Percentiles rank a stretch among this genome's conserved stretches.
Conservation (phyloP, 2,888 invertebrate genomes). For the Tetheella fluctuosa region DNA sequence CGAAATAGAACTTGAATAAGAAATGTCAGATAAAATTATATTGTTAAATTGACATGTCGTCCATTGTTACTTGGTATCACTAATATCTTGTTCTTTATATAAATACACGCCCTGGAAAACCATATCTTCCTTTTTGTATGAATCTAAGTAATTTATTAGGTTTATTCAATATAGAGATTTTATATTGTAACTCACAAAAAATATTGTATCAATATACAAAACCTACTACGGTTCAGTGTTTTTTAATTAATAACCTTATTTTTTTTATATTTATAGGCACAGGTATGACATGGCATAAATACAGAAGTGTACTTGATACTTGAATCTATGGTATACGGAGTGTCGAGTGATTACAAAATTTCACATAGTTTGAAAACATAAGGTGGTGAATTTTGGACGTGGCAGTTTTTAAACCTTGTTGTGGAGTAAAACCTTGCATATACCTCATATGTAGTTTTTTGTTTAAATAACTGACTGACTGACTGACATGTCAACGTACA, state of each 20-base stretch:
- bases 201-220: background rate
- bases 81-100: too few relatives aligned
- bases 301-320: slow-evolving; percentile 8
- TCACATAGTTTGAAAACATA: slow-evolving; percentile 39
- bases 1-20: slow-evolving; percentile 21
- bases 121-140: too few relatives aligned
- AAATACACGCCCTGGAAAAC: too few relatives aligned
- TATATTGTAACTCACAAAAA: background rate
- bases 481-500: too few relatives aligned
- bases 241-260: slow-evolving; percentile 32
- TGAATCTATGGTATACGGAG: slow-evolving; percentile 28
- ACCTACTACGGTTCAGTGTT: slow-evolving; percentile 24
- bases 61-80: background rate
- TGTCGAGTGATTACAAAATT: slow-evolving; percentile 51
- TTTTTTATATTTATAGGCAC: background rate
- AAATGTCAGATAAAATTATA: slow-evolving; percentile 22
- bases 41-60: slow-evolving; percentile 36
- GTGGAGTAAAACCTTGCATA: too few relatives aligned
- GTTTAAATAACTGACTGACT: too few relatives aligned
- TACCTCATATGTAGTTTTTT: too few relatives aligned
- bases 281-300: slow-evolving; percentile 1
- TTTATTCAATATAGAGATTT: background rate
- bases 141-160: too few relatives aligned
- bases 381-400: slow-evolving; percentile 17
- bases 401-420: background rate